Conservation (phyloP, 2,888 invertebrate genomes). For the Melanchra persicariae region DNA sequence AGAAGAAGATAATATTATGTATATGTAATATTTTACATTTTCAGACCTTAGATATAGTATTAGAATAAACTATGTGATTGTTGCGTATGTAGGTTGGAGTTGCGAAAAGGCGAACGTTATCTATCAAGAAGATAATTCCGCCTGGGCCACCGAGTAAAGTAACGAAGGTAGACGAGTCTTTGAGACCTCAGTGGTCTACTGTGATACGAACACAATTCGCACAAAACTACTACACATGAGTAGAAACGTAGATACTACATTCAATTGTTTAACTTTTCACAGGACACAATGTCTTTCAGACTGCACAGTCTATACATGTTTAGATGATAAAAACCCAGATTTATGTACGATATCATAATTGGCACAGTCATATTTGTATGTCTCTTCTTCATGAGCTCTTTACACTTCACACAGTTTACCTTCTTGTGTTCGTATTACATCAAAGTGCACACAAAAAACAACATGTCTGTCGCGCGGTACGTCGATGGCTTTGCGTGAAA, state of each 20-base stretch:
- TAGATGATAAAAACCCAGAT: constrained; percentile 1
- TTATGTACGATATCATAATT: constrained; percentile 11
- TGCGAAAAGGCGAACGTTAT: constrained; percentile 87
- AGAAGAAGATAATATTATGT: constrained; percentile 39
- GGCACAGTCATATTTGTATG: constrained; percentile 13
- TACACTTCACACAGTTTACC: constrained; percentile 46
- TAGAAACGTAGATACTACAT: constrained; percentile 21
- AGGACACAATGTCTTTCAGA: constrained; percentile 25
- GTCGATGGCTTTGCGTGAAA: constrained; percentile 73
- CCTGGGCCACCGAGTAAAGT: constrained; percentile 83
- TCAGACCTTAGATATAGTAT: constrained; percentile 49
- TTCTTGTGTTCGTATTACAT: constrained; percentile 82
- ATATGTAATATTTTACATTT: constrained; percentile 48
- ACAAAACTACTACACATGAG: constrained; percentile 50
- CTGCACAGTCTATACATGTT: constrained; percentile 40
- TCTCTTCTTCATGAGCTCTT: constrained; percentile 10
- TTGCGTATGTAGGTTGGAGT: constrained; percentile 84
- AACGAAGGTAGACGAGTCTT: constrained; percentile 80
- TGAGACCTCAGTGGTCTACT: constrained; percentile 62
- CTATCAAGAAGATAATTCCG: constrained; percentile 89
- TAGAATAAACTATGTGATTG: constrained; percentile 67
- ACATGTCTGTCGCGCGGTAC: constrained; percentile 59
- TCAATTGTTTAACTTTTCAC: constrained; percentile 19
- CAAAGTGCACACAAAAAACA: constrained; percentile 66
- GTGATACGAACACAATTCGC: constrained; percentile 83